Conservation (phyloP, 92 coral and sea anemone genomes). For the Palythoa heliodiscus region DNA sequence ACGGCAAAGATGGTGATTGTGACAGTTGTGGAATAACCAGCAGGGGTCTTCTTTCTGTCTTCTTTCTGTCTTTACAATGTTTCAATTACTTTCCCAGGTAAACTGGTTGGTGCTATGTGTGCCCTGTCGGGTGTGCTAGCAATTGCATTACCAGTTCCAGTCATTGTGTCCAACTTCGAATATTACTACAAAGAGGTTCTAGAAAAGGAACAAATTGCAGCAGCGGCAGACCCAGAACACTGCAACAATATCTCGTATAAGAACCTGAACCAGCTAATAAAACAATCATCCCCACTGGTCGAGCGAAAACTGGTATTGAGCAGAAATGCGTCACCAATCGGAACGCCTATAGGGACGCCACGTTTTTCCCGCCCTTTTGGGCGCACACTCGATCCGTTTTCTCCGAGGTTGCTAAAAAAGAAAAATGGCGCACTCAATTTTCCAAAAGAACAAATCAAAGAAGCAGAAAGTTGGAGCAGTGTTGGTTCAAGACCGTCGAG, state of each 20-base stretch:
- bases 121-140: slow-evolving; percentile 96
- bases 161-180: slow-evolving; percentile 95
- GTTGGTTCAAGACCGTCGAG: slow-evolving; percentile 52
- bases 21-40: too few species aligned
- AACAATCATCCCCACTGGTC: slow-evolving; percentile 66
- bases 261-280: slow-evolving; percentile 67
- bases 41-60: too few species aligned
- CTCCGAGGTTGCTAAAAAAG: slow-evolving; percentile 31
- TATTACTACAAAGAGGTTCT: slow-evolving; percentile 94
- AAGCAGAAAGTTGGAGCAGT: slow-evolving; percentile 65
- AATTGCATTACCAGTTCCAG: slow-evolving; percentile 97
- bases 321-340: slow-evolving; percentile 10
- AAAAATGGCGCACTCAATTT: slow-evolving; percentile 60
- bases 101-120: slow-evolving; percentile 86
- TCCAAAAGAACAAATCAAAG: slow-evolving; percentile 62
- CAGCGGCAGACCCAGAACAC: slow-evolving; percentile 48
- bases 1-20: too few species aligned
- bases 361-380: slow-evolving; percentile 23
- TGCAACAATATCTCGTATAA: slow-evolving; percentile 55
- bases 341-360: slow-evolving; percentile 31
- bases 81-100: slow-evolving; percentile 52
- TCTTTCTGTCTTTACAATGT: too few species aligned
- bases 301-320: slow-evolving; percentile 52
- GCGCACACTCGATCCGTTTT: not conserved
- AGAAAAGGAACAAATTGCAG: slow-evolving; percentile 24